Evolutionary conservation across 1,140 invertebrate genomes (phyloP), one percentile per base, ranked within the genome.

Genomic region (Hydropsyche tenuis): DNA sequence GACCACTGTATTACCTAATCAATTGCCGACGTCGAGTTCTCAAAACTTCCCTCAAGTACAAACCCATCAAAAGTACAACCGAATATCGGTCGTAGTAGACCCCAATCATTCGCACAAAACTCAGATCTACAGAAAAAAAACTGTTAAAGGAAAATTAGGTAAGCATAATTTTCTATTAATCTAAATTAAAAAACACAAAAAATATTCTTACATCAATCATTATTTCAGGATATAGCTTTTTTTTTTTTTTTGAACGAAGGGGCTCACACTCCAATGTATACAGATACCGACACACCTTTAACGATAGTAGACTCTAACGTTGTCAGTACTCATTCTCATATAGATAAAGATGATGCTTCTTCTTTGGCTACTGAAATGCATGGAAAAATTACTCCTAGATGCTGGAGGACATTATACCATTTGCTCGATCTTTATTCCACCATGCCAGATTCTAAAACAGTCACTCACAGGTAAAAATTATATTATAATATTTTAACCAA

Each of bases 361-460:
- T 77, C 76, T 16, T 48, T 75, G 25, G 51, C 73, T 12, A 66
- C 48, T 42, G 72, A 69, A 14, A 70, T 60, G 18, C 72, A 80
- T 48, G 78, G 75, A 46, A 82, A 82, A 76, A 74, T 85, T 72
- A 92, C 90, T 0, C 94, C 94, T 12, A 90, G 92, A 76, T 99
- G 96, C 80, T 99, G 96, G 96, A 92, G 94, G 81, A 98, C 94
- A 5, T 92, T 99, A 75, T 97, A 96, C 81, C 92, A 96, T 82
- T 86, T 98, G 16, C 83, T 99, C 42, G 95, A 98, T 79, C 83
- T 98, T 20, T 98, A 99, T 81, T 94, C 95, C 1, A 96, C 93
- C 16, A 94, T 95, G 89, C 95, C 96, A 0, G 96, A 97, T 80
- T 94, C 94, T 0, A 97, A 97, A 82, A 97, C 95, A 0, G 92